Percentiles rank a stretch among this genome's conserved stretches.
phyloP scores from a whole-genome alignment of 2,797 vertebrate species.

The Phoebastria nigripes region DNA sequence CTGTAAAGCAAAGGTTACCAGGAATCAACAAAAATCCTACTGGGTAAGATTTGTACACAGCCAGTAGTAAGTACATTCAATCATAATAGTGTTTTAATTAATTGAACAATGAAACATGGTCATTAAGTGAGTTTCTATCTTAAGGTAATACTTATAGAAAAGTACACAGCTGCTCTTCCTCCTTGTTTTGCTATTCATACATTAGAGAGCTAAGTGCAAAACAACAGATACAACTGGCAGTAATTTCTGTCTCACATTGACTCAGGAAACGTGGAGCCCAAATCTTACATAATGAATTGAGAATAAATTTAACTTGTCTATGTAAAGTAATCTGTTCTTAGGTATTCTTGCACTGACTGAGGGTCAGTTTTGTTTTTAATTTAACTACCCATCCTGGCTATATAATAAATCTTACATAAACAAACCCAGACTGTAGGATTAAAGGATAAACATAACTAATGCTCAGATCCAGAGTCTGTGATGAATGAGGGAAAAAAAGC shows the following conservation, averaged over 20 bases:
- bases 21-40: not conserved
- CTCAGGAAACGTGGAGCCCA: not conserved
- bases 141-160: not conserved
- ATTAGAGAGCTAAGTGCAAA: not conserved
- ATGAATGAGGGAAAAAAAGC: not conserved
- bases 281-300: not conserved
- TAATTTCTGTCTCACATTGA: not conserved
- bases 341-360: not conserved
- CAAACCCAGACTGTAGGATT: conserved; percentile 43
- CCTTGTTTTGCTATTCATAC: not conserved
- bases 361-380: conserved; percentile 43
- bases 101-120: not conserved
- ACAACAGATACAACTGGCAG: not conserved
- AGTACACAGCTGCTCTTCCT: not conserved
- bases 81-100: not conserved
- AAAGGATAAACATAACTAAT: conserved; percentile 61
- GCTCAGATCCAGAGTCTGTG: not conserved
- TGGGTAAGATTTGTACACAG: not conserved
- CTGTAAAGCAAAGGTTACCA: not conserved
- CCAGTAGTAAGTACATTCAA: not conserved
- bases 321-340: not conserved
- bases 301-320: not conserved
- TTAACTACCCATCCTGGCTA: not conserved
- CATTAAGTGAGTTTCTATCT: not conserved
- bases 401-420: conserved; percentile 52